Evolutionary conservation across 1,140 invertebrate species (phyloP).

Genomic region (Ceratina australensis): DNA sequence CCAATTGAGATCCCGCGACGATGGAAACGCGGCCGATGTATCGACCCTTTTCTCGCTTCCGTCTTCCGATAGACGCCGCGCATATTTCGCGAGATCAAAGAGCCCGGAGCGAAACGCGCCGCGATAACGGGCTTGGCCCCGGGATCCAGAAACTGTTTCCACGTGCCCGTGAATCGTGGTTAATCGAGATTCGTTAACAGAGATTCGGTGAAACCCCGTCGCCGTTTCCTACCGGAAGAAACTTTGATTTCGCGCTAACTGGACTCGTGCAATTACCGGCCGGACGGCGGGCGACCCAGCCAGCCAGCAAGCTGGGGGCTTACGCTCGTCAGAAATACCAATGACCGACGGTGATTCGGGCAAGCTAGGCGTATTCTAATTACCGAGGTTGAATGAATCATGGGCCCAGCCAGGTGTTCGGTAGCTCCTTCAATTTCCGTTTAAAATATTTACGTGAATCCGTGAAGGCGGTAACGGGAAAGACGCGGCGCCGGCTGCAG

Average conservation of each 20-base stretch:
- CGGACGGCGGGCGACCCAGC: not conserved
- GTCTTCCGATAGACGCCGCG: not conserved
- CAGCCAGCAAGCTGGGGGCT: not conserved
- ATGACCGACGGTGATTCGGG: not conserved
- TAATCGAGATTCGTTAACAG: slow-evolving; percentile 52
- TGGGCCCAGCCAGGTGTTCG: too few species aligned
- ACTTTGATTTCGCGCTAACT: slow-evolving; percentile 13
- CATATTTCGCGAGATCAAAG: too few species aligned
- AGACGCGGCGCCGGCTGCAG: too few species aligned
- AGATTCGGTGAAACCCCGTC: slow-evolving; percentile 51
- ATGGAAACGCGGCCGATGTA: not conserved
- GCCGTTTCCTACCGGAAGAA: slow-evolving; percentile 35
- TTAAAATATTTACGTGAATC: too few species aligned
- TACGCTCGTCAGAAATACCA: not conserved
- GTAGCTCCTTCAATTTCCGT: not conserved
- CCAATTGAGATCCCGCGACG: not conserved
- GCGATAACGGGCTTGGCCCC: not conserved
- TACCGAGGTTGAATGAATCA: not conserved
- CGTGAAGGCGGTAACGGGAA: too few species aligned
- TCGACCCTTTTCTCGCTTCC: not conserved
- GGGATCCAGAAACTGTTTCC: not conserved
- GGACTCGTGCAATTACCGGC: slow-evolving; percentile 27
- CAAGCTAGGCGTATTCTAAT: not conserved
- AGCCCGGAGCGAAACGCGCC: not conserved
- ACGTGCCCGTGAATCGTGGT: not conserved